Base-by-base conservation (phyloP, 2,888 invertebrate genomes). In the Sussaba pulchella region DNA sequence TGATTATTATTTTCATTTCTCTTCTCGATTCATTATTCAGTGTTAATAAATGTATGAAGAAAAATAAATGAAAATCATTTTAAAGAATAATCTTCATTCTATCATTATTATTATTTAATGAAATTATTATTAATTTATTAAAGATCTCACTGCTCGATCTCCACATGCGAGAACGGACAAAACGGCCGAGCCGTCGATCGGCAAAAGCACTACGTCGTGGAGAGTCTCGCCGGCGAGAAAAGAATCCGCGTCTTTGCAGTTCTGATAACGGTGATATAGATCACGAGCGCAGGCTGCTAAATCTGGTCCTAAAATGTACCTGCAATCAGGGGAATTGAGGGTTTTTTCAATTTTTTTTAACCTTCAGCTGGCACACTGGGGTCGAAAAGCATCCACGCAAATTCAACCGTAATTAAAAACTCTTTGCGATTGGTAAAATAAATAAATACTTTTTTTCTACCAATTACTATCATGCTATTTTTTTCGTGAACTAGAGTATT, bases 191-290 rank as follows among this genome's bases (percentile, higher is more conserved):
- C 83, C 93, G 81, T 94, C 93, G 14, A 92, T 91, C 9, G 95
- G 95, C 72, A 97, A 92, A 72, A 95, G 95, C 17, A 96, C 94
- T 12, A 98, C 95, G 91, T 98, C 98, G 81, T 96, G 95, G 81
- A 99, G 97, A 88, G 95, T 95, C 91, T 99, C 99, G 19, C 97
- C 96, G 88, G 97, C 97, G 50, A 97, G 93, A 91, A 96, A 98
- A n/a, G 97, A 97, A 88, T 97, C 96, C 17, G 95, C 94, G 88
- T 99, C 98, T 87, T 96, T 96, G 87, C 98, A 96, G 89, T 99
- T 98, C 87, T 96, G 95, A 91, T 97, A 99, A 89, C 98, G 98
- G 83, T 97, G 98, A 89, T 96, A 96, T 5, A 96, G 94, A 88
- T 96, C 95, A 82, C 95, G 96, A 69, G 98, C 98, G 89, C 97